These are phyloP conservation scores for Nyctibius grandis DNA, from an alignment of 2,797 vertebrate species.

Conservation along the genomic window DNA sequence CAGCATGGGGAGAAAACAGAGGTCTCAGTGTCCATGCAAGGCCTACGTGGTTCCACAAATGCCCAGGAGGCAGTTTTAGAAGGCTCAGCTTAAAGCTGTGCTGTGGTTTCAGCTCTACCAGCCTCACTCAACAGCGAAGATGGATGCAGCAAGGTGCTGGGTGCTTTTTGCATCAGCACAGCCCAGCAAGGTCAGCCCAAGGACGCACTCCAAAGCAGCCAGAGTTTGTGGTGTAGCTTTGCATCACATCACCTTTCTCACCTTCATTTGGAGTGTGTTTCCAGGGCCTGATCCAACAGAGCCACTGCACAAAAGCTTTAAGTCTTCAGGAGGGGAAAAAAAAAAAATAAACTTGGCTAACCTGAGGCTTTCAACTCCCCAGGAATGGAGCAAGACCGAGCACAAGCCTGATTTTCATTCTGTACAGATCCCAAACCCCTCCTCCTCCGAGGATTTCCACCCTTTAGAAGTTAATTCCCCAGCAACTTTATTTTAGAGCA, in stretches of 20 bases:
- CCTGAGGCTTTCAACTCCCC: neutral
- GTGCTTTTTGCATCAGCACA: too few species aligned
- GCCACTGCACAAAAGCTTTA: neutral
- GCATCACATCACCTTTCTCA: accelerated
- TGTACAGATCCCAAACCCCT: neutral
- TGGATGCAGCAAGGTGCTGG: accelerated
- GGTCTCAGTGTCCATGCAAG: neutral
- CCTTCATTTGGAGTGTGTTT: accelerated
- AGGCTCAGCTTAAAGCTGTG: neutral
- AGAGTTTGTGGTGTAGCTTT: accelerated
- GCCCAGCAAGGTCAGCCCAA: neutral
- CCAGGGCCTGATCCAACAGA: neutral
- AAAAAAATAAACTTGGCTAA: neutral
- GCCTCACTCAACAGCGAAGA: neutral
- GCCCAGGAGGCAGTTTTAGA: neutral
- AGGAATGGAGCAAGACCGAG: neutral
- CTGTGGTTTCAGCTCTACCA: neutral
- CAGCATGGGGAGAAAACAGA: neutral
- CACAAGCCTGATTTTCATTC: neutral
- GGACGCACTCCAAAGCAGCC: accelerated
- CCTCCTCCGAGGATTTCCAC: neutral
- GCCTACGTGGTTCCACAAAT: neutral
- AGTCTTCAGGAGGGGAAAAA: neutral
- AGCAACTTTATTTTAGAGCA: conserved; percentile 65
- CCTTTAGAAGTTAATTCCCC: conserved; percentile 68